Evolutionary conservation across 2,888 invertebrate species (phyloP).

Genomic region (Rotaria magnacalcarata): DNA sequence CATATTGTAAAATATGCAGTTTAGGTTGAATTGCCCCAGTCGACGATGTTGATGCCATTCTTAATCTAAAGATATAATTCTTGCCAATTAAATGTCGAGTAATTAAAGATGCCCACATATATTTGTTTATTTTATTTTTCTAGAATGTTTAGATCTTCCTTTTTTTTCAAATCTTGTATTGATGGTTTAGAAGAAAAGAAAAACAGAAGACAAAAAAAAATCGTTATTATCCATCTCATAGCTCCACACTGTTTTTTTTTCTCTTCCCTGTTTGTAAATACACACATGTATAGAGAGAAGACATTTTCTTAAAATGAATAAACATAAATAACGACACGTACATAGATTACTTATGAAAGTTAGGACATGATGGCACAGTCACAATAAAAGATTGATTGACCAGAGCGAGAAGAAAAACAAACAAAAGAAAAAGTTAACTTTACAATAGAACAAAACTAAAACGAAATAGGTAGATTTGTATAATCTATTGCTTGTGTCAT

Average conservation of each 20-base stretch:
- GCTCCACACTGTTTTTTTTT: background rate
- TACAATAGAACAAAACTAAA: background rate
- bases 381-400: background rate
- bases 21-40: background rate
- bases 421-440: background rate
- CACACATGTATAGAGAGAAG: background rate
- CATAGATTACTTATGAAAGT: background rate
- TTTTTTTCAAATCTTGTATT: background rate
- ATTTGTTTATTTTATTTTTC: background rate
- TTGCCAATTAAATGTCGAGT: background rate
- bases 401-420: background rate
- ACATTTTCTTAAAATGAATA: background rate
- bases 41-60: background rate
- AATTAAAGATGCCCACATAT: background rate
- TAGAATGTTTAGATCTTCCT: background rate
- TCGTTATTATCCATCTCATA: background rate
- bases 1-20: conserved; percentile 19
- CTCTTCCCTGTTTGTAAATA: background rate
- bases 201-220: background rate
- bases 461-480: too few relatives aligned
- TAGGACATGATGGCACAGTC: background rate
- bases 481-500: conserved; percentile 14
- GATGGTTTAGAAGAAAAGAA: background rate
- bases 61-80: background rate
- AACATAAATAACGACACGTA: background rate